These are phyloP conservation scores for Phrynocephalus versicolor DNA, from an alignment of 2,113 vertebrate species.

Conservation along the genomic window DNA sequence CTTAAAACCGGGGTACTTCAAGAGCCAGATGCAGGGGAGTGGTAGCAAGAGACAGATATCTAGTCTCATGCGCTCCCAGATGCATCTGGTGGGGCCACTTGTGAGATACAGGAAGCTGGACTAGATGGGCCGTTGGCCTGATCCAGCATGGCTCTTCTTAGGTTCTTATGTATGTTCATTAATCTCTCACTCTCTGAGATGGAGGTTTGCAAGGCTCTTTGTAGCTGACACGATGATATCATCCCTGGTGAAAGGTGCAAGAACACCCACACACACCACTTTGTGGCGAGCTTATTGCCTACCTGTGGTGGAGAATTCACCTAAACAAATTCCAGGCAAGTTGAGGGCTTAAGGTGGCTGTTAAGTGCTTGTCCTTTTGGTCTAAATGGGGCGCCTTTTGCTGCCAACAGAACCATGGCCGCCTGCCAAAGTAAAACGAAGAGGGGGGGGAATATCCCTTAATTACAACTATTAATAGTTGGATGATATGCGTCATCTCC, in stretches of 20 bases:
- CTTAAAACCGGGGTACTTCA: too few relatives aligned
- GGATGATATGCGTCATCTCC: background rate
- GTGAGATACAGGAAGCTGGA: too few relatives aligned
- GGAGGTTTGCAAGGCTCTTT: background rate
- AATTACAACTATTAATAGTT: conserved; percentile 29
- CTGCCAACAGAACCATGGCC: conserved; percentile 20
- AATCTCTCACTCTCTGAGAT: background rate
- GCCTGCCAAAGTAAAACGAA: conserved; percentile 25
- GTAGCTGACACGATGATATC: background rate
- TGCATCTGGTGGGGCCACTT: too few relatives aligned
- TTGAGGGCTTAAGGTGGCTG: conserved; percentile 19
- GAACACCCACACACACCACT: background rate
- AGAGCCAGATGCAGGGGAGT: too few relatives aligned
- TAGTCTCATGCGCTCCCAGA: too few relatives aligned
- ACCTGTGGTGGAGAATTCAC: background rate
- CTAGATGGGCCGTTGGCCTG: too few relatives aligned
- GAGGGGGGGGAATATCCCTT: background rate
- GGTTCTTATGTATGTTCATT: too few relatives aligned
- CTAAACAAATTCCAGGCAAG: conserved; percentile 12
- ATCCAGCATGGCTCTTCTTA: too few relatives aligned
- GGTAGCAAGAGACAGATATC: too few relatives aligned
- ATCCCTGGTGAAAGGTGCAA: background rate
- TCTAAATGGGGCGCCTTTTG: conserved; percentile 12
- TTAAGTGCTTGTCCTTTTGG: conserved; percentile 34
- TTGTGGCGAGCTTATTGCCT: background rate